phyloP scores from a whole-genome alignment of 2,797 vertebrate species.

The Phalloptychus januarius region DNA sequence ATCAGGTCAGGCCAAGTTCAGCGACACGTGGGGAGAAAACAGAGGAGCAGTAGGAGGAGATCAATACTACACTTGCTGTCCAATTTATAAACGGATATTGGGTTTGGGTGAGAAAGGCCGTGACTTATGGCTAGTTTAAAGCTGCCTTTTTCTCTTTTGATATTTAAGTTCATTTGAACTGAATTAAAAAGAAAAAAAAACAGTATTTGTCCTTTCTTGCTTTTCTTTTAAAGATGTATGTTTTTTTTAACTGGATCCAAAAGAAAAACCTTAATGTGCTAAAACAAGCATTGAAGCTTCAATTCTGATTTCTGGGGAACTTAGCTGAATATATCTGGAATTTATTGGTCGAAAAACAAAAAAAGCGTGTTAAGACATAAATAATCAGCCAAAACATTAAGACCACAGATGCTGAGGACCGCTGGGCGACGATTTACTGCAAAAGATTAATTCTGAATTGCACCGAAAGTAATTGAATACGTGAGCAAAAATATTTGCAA shows the following conservation, averaged over 20 bases:
- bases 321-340: neutral
- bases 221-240: neutral
- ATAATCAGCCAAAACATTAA: neutral
- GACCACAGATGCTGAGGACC: neutral
- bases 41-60: slow-evolving; percentile 66
- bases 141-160: slow-evolving; percentile 87
- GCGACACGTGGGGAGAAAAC: slow-evolving; percentile 74
- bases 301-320: neutral
- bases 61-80: slow-evolving; percentile 96
- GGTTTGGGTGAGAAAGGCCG: slow-evolving; percentile 74
- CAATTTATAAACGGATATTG: slow-evolving; percentile 95
- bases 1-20: slow-evolving; percentile 94
- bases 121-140: slow-evolving; percentile 93
- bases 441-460: neutral
- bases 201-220: neutral
- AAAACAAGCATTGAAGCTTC: neutral
- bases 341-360: neutral
- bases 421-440: neutral
- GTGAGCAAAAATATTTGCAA: neutral
- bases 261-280: neutral
- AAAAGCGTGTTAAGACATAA: neutral
- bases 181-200: slow-evolving; percentile 44
- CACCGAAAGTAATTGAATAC: neutral
- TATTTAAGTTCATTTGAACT: slow-evolving; percentile 87
- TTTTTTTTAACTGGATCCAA: neutral